Evolutionary conservation across 2,113 vertebrate species (phyloP).

Genomic region (Xyliphius kryptos): DNA sequence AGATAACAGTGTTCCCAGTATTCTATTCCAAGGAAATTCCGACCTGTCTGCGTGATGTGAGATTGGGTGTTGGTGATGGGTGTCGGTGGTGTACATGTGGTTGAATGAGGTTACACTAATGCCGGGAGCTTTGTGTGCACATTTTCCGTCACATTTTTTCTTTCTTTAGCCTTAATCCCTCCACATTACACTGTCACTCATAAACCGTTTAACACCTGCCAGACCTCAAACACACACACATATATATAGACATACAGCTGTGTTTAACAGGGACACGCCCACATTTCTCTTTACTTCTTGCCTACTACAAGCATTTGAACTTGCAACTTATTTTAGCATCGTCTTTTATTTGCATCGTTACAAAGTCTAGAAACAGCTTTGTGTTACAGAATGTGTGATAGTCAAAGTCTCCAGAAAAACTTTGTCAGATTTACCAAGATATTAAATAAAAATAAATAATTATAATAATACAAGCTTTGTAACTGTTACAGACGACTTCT

Average conservation of each 20-base stretch:
- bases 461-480: too few relatives aligned
- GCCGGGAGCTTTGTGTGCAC: constrained; percentile 54
- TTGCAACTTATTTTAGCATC: background rate
- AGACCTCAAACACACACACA: constrained; percentile 23
- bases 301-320: background rate
- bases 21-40: constrained; percentile 3
- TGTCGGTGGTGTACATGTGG: constrained; percentile 8
- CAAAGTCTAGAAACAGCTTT: background rate
- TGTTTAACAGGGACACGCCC: background rate
- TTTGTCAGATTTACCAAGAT: too few relatives aligned
- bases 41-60: background rate
- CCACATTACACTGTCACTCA: constrained; percentile 61
- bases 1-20: too few relatives aligned
- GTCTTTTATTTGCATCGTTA: background rate
- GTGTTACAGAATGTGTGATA: too few relatives aligned
- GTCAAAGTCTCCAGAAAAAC: too few relatives aligned
- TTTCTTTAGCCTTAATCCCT: constrained; percentile 55
- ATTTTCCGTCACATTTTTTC: constrained; percentile 65
- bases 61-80: constrained; percentile 20
- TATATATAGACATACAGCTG: too few relatives aligned
- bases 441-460: too few relatives aligned
- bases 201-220: constrained; percentile 46
- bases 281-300: background rate
- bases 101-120: constrained; percentile 9
- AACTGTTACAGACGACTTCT: too few relatives aligned